phyloP scores from a whole-genome alignment of 2,888 invertebrate genomes.

The Octonoba sinensis region DNA sequence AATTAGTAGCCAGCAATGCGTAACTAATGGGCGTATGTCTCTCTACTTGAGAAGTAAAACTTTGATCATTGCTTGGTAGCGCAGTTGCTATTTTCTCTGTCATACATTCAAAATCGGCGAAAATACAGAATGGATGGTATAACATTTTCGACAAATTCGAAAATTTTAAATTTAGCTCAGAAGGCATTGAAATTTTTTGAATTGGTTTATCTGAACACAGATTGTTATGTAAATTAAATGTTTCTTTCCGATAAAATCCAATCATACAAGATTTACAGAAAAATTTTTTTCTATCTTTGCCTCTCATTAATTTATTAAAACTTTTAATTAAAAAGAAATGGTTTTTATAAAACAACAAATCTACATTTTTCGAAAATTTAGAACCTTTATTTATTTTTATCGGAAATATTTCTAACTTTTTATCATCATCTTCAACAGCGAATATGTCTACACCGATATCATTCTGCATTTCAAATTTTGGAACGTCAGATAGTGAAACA shows the following conservation, averaged over 20 bases:
- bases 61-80: neutral
- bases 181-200: slow-evolving; percentile 1
- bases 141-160: neutral
- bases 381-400: no score
- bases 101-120: slow-evolving; percentile 23
- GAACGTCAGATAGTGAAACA: no score
- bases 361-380: no score
- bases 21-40: slow-evolving; percentile 11
- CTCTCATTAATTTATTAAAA: slow-evolving; percentile 15
- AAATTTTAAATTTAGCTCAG: slow-evolving; percentile 10
- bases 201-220: slow-evolving; percentile 1
- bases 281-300: neutral
- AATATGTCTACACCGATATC: no score
- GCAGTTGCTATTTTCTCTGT: slow-evolving; percentile 14
- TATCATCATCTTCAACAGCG: no score
- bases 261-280: slow-evolving; percentile 11
- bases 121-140: slow-evolving; percentile 9
- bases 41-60: neutral
- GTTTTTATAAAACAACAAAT: slow-evolving; percentile 4
- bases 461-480: no score
- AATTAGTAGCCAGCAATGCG: slow-evolving; percentile 1
- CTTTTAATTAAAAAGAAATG: no score
- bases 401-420: no score
- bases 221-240: neutral
- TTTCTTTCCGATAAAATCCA: neutral